Evolutionary conservation across 2,797 vertebrate species (phyloP), one percentile per base, ranked within the genome.

Genomic region (Sternarchorhynchus goeldii): DNA sequence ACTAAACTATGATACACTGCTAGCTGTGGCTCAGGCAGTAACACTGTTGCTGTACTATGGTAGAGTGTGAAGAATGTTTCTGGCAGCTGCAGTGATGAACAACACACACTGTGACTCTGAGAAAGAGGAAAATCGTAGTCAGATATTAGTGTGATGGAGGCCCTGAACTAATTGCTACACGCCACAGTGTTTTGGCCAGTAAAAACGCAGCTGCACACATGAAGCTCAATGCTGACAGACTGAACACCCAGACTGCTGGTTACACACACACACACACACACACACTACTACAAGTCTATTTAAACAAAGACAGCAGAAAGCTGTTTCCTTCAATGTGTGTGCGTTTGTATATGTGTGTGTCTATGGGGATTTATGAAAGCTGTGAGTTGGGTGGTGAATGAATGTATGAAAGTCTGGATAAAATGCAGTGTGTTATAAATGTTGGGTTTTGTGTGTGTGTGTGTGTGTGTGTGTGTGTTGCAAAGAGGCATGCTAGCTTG

Each of bases 371-470:
- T 12, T 50, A 50, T 50, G 45, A 50, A 41, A 41, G 39, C 6
- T 6, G 6, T 41, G 6, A 41, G 45, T 14, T 10, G 10, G 45
- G 10, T 12, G 45, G 2, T 39, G 68, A 59, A 66, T 55, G 59
- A 39, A 25, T 68, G 25, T 83, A 81, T 78, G 70, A 53, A 34
- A 60, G 32, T 45, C 79, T 60, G 16, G 55, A 7, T 41, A 50
- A 50, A 1, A 20, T n/a, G 56, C 25, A 39, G 57, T 75, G 59
- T 64, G 63, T 65, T 5, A 58, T 56, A 56, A 59, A 8, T 77
- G 53, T 71, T n/a, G 7, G 74, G 64, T 64, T 17, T 17, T 14
- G 29, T 17, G 20, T 76, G 45, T 53, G 56, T 73, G 45, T 17
- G 20, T 76, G 45, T 53, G 56, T 73, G 45, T 50, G 8, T 25